phyloP scores from a whole-genome alignment of 1,140 invertebrate genomes.

The Apis laboriosa region DNA sequence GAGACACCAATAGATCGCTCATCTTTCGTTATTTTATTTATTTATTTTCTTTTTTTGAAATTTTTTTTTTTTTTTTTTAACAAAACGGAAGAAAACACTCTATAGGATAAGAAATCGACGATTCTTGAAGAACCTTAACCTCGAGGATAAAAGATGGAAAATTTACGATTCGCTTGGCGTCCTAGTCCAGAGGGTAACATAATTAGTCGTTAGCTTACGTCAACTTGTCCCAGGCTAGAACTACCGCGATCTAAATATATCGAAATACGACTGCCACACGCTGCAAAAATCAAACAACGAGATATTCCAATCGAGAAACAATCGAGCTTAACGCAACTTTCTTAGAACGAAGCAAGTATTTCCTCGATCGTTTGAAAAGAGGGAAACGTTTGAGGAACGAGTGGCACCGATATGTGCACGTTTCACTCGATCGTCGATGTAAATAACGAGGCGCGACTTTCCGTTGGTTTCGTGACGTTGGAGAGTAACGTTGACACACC shows the following conservation, averaged over 20 bases:
- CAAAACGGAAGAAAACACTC: too few relatives aligned
- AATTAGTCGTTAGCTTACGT: slow-evolving; percentile 57
- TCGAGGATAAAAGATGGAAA: background rate
- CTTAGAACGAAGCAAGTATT: too few relatives aligned
- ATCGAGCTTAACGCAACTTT: background rate
- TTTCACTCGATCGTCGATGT: background rate
- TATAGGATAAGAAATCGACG: background rate
- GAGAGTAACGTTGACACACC: slow-evolving; percentile 15
- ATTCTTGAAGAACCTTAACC: too few relatives aligned
- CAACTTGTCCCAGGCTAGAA: slow-evolving; percentile 49
- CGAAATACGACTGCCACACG: slow-evolving; percentile 11
- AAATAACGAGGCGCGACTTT: too few relatives aligned
- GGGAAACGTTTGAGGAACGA: background rate
- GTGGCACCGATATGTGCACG: background rate
- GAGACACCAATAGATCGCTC: too few relatives aligned
- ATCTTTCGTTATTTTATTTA: background rate
- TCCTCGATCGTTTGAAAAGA: too few relatives aligned
- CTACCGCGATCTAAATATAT: slow-evolving; percentile 40
- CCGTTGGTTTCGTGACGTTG: background rate
- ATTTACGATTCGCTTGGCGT: slow-evolving; percentile 17
- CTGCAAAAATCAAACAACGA: background rate
- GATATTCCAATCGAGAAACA: background rate
- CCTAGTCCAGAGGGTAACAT: slow-evolving; percentile 41
- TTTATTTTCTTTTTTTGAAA: background rate
- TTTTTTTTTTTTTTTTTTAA: too few relatives aligned